These are phyloP conservation scores for Lydus trimaculatus DNA, from an alignment of 2,888 invertebrate genomes.

Conservation along the genomic window DNA sequence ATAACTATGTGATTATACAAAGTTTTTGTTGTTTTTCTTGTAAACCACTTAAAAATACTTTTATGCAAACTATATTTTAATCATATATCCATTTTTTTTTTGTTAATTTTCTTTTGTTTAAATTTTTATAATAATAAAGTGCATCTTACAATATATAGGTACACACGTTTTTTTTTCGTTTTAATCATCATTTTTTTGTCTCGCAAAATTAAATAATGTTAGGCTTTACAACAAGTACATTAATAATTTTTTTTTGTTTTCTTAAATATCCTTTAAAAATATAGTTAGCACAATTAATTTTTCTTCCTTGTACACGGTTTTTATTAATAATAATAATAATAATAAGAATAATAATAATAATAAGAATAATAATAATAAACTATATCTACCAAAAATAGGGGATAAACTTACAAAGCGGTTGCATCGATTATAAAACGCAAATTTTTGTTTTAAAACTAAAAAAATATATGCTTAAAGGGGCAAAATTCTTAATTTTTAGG, in stretches of 20 bases:
- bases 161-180: slow-evolving; percentile 20
- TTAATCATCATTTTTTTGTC: slow-evolving; percentile 36
- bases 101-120: not conserved
- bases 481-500: not conserved
- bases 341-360: no score
- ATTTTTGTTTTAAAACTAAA: slow-evolving; percentile 28
- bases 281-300: slow-evolving; percentile 46
- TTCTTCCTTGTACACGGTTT: not conserved
- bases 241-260: slow-evolving; percentile 28
- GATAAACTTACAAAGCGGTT: not conserved
- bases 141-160: slow-evolving; percentile 19
- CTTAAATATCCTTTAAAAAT: slow-evolving; percentile 45
- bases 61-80: slow-evolving; percentile 38
- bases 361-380: no score
- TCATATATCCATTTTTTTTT: slow-evolving; percentile 30
- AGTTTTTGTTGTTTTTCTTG: slow-evolving; percentile 13
- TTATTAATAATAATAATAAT: no score
- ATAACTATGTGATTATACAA: slow-evolving; percentile 32
- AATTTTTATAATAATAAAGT: slow-evolving; percentile 15
- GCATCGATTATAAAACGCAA: slow-evolving; percentile 45
- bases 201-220: slow-evolving; percentile 52
- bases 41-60: slow-evolving; percentile 44
- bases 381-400: not conserved
- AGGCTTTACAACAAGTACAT: slow-evolving; percentile 50
- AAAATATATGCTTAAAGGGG: not conserved